Base-by-base conservation (phyloP, 37 sponge, comb jelly and placozoan genomes). In the Ianthella basta region DNA sequence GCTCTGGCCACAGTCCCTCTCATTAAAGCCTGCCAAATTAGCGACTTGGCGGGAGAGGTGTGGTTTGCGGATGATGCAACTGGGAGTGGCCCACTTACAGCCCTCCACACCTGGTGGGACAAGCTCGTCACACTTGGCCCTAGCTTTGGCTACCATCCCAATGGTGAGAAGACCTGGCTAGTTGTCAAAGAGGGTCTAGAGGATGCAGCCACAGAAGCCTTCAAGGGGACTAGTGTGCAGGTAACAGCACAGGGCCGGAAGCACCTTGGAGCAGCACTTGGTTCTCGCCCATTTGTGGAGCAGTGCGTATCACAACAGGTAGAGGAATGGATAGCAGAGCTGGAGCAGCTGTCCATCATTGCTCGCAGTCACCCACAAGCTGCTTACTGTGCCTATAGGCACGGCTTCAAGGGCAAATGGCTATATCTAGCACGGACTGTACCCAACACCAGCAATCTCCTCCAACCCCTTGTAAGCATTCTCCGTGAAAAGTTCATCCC, bases 11-110 rank as follows among this genome's bases (percentile, higher is more conserved):
- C 15, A 70, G 15, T 70, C 34, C 72, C 72, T 19, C 72, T 70
- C 5, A 70, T 12, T 36, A 70, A 29, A 18, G n/a, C n/a, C n/a
- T n/a, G n/a, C n/a, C n/a, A n/a, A n/a, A n/a, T n/a, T n/a, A n/a
- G n/a, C n/a, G n/a, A n/a, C n/a, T n/a, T n/a, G n/a, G n/a, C n/a
- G n/a, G n/a, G n/a, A n/a, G 34, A 70, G 12, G 37, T 33, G 4
- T 70, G 72, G 72, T 70, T 36, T 16, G 36, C 72, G 15, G 37
- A 70, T 70, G 72, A 70, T 70, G 72, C 72, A 70, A 70, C 72
- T 19, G 37, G 72, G 5, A 35, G 72, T 19, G 72, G 37, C 5
- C 2, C 72, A 70, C 37, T 70, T 13, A 34, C 38, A 70, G 72
- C 5, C 2, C 34, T 70, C 2, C 4, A 35, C 2, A 70, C 34